Conservation (phyloP, 2,888 invertebrate species). For the Chaetogeoica ovagalla region DNA sequence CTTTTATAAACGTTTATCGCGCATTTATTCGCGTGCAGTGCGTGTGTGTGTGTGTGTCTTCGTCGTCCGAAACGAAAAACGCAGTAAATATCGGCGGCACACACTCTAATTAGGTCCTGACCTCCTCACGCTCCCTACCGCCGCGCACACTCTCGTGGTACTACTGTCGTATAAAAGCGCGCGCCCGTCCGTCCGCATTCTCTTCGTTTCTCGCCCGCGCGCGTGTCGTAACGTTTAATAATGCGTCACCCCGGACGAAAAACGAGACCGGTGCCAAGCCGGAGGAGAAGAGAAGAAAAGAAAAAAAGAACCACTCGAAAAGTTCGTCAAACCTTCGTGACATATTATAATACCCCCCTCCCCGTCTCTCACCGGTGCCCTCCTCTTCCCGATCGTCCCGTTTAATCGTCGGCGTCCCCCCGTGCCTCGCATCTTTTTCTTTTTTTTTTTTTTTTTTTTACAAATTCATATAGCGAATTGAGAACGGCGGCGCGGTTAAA, state of each 20-base stretch:
- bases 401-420: not conserved
- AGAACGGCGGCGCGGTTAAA: constrained; percentile 30
- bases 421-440: not conserved
- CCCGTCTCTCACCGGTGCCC: not conserved
- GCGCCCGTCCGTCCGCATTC: not conserved
- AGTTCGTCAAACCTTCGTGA: constrained; percentile 47
- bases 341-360: constrained; percentile 5
- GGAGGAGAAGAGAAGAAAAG: too few species aligned
- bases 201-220: not conserved
- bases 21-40: not conserved
- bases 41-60: not conserved
- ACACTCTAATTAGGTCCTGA: constrained; percentile 16
- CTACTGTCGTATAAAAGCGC: not conserved
- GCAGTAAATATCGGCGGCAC: not conserved
- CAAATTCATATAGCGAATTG: not conserved
- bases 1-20: too few species aligned
- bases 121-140: not conserved
- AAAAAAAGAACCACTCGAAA: not conserved
- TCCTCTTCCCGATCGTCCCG: too few species aligned
- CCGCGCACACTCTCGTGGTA: too few species aligned
- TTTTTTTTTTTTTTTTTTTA: too few species aligned
- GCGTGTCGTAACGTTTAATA: constrained; percentile 33
- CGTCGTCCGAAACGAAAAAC: not conserved
- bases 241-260: not conserved
- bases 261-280: constrained; percentile 3